Evolutionary conservation across 37 sponge, comb jelly and placozoan genomes (phyloP).

Genomic region (Spongia lamella): DNA sequence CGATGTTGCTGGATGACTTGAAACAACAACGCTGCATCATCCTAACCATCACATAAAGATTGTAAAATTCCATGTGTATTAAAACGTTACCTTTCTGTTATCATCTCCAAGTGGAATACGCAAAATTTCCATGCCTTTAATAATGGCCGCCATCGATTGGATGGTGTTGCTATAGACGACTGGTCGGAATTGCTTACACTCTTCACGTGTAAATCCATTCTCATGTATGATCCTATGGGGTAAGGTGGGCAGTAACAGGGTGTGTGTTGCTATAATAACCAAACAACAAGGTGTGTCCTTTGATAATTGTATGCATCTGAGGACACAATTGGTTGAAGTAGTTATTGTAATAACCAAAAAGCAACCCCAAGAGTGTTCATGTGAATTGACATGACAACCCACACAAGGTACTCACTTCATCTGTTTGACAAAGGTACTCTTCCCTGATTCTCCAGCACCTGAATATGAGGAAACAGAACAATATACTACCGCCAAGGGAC

Average conservation of each 20-base stretch:
- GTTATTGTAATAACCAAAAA: too few relatives aligned
- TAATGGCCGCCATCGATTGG: slow-evolving; percentile 82
- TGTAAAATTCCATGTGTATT: neutral
- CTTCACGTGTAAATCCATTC: slow-evolving; percentile 83
- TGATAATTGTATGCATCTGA: too few relatives aligned
- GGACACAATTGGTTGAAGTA: too few relatives aligned
- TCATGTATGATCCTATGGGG: slow-evolving; percentile 79
- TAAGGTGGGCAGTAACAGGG: neutral
- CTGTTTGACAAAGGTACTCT: slow-evolving; percentile 84
- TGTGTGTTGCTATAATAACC: neutral
- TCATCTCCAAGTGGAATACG: slow-evolving; percentile 72
- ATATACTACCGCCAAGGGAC: too few relatives aligned
- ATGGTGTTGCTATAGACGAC: slow-evolving; percentile 95
- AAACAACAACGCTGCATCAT: slow-evolving; percentile 81
- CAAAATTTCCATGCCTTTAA: slow-evolving; percentile 86
- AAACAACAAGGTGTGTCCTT: too few relatives aligned
- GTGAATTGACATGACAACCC: neutral
- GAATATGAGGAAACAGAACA: neutral
- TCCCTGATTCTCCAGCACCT: slow-evolving; percentile 93
- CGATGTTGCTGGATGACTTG: slow-evolving; percentile 61
- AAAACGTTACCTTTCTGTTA: slow-evolving; percentile 58
- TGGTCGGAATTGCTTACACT: slow-evolving; percentile 81
- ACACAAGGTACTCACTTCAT: slow-evolving; percentile 62
- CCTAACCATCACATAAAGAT: slow-evolving; percentile 36
- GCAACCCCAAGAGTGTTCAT: neutral